These are phyloP conservation scores for Lysandra bellargus DNA, from an alignment of 2,888 invertebrate genomes.

Conservation along the genomic window DNA sequence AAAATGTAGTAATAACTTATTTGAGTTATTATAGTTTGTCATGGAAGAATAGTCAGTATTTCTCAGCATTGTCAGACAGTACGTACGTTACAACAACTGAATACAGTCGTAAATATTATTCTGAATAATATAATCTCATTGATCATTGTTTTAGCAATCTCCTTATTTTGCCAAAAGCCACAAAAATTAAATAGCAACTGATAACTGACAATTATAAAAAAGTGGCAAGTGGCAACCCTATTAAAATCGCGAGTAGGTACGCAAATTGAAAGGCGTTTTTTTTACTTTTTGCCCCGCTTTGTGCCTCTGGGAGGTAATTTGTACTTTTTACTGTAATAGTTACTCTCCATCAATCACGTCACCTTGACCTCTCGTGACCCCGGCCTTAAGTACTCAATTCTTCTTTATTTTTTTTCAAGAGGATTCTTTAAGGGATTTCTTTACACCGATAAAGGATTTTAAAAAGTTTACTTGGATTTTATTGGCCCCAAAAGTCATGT, in stretches of 20 bases:
- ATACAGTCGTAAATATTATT: background rate
- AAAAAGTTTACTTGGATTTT: background rate
- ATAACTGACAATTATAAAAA: background rate
- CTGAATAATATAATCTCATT: background rate
- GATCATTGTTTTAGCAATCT: no score
- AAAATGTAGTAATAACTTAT: background rate
- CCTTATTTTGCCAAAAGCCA: background rate
- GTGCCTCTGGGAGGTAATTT: slow-evolving; percentile 17
- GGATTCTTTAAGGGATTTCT: background rate
- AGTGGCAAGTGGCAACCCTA: background rate
- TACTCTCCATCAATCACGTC: background rate
- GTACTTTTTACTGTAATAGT: slow-evolving; percentile 12
- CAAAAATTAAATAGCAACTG: background rate
- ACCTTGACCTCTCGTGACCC: slow-evolving; percentile 4
- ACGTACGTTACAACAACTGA: no score
- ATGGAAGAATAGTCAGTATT: background rate
- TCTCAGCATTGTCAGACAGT: background rate
- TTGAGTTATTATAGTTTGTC: background rate
- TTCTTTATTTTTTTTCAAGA: background rate
- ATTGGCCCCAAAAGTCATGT: background rate
- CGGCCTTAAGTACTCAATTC: background rate
- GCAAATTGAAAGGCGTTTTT: background rate
- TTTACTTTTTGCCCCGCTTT: background rate
- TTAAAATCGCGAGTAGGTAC: background rate
- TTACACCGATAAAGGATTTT: background rate